These are phyloP conservation scores for Amblyraja radiata DNA, from an alignment of 2,797 vertebrate species.

Conservation along the genomic window DNA sequence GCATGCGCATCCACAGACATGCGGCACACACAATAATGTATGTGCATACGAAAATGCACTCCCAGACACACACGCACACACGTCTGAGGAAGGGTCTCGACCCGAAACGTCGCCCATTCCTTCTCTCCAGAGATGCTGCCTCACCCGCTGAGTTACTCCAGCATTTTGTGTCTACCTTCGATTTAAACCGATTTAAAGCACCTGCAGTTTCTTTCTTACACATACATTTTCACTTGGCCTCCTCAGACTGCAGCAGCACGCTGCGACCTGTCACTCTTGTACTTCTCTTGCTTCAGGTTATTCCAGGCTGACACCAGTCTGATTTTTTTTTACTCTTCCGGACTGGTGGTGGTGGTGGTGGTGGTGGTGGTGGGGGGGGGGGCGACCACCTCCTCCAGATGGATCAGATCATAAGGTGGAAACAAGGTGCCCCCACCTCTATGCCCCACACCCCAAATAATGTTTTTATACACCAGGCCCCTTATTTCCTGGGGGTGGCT, in stretches of 20 bases:
- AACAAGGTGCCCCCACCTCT: conserved; percentile 69
- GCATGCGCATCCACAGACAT: no score
- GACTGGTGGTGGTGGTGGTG: conserved; percentile 47
- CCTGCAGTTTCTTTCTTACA: no score
- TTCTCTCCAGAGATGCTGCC: no score
- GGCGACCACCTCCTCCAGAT: conserved; percentile 73
- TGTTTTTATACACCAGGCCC: conserved; percentile 45
- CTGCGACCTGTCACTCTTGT: conserved; percentile 52
- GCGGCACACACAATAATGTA: no score
- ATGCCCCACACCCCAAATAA: conserved; percentile 52
- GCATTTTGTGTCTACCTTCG: no score
- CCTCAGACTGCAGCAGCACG: conserved; percentile 55
- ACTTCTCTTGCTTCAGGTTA: conserved; percentile 42
- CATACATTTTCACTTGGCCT: conserved; percentile 59
- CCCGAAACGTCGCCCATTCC: no score
- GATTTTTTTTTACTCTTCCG: conserved; percentile 48
- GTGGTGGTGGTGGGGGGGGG: no score
- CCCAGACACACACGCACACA: no score
- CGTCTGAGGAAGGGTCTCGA: no score
- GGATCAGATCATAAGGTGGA: conserved; percentile 70
- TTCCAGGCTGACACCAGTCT: conserved; percentile 54
- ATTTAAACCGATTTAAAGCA: no score
- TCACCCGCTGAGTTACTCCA: no score
- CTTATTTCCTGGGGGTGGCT: conserved; percentile 45
- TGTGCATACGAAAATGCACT: no score